These are phyloP conservation scores for Odontocerum albicorne DNA, from an alignment of 2,888 invertebrate species.

Conservation along the genomic window DNA sequence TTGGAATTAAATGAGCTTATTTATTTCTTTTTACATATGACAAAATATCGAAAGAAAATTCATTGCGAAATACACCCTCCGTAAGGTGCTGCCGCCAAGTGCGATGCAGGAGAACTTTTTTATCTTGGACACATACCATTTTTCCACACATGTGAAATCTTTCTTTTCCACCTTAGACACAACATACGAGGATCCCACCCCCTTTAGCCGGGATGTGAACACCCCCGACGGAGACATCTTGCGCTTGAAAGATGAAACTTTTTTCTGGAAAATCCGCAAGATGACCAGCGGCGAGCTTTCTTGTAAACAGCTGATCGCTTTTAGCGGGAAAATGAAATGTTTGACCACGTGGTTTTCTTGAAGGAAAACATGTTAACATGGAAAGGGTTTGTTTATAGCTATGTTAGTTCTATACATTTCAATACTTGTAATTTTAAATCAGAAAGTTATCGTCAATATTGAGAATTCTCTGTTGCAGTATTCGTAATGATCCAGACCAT, in stretches of 20 bases:
- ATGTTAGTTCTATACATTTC: no score
- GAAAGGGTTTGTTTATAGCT: no score
- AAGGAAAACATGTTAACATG: no score
- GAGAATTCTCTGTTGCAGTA: no score
- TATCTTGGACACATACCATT: slow-evolving; percentile 30
- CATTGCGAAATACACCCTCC: no score
- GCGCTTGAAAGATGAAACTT: slow-evolving; percentile 19
- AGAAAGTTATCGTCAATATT: no score
- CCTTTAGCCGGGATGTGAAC: slow-evolving; percentile 14
- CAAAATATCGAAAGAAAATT: neutral
- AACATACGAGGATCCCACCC: slow-evolving; percentile 18
- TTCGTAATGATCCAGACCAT: no score
- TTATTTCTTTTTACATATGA: neutral
- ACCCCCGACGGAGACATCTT: slow-evolving; percentile 25
- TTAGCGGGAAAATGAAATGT: slow-evolving; percentile 6
- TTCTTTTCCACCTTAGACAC: slow-evolving; percentile 21
- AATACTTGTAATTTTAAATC: no score
- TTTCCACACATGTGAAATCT: slow-evolving; percentile 19
- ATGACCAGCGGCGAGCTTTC: slow-evolving; percentile 2
- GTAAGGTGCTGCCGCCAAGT: slow-evolving; percentile 27
- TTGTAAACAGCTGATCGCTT: neutral
- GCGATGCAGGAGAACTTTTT: slow-evolving; percentile 15
- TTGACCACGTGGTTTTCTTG: no score
- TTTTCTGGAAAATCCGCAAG: slow-evolving; percentile 11
- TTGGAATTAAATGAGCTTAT: no score